Percentiles rank a stretch among this genome's conserved stretches.
Evolutionary conservation across 2,113 vertebrate genomes (phyloP).

Genomic region (Pleuronectes platessa): DNA sequence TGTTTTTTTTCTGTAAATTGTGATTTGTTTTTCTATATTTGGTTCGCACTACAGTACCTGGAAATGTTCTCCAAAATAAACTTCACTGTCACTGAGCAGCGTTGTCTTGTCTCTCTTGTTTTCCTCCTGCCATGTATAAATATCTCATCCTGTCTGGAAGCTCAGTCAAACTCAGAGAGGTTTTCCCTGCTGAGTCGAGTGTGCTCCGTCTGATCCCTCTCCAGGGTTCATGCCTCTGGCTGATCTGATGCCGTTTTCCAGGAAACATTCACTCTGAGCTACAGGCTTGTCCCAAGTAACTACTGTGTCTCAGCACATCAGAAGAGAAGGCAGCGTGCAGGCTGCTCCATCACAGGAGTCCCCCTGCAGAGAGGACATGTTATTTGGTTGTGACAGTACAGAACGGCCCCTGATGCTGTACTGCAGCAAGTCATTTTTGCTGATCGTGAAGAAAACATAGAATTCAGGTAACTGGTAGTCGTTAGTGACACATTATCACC

Average conservation of each 20-base stretch:
- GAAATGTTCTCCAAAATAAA: slow-evolving; percentile 39
- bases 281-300: slow-evolving; percentile 31
- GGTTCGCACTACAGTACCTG: not conserved
- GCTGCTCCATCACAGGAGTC: slow-evolving; percentile 25
- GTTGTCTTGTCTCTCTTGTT: slow-evolving; percentile 1
- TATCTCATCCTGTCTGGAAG: slow-evolving; percentile 16
- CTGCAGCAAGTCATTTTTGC: slow-evolving; percentile 11
- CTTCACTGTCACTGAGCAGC: not conserved
- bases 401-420: slow-evolving; percentile 14
- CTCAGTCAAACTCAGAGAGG: slow-evolving; percentile 36
- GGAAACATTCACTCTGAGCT: slow-evolving; percentile 39
- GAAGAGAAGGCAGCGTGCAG: slow-evolving; percentile 23
- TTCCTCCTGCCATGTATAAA: not conserved
- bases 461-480: slow-evolving; percentile 7
- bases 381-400: slow-evolving; percentile 35
- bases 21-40: not conserved
- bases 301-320: slow-evolving; percentile 35
- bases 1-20: not conserved
- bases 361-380: slow-evolving; percentile 12
- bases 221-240: slow-evolving; percentile 41
- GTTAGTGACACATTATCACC: slow-evolving; percentile 11
- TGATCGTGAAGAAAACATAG: not conserved
- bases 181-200: slow-evolving; percentile 16
- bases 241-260: slow-evolving; percentile 44
- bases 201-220: slow-evolving; percentile 59